These are phyloP conservation scores for Osmerus eperlanus DNA, from an alignment of 2,113 vertebrate genomes.

Conservation along the genomic window DNA sequence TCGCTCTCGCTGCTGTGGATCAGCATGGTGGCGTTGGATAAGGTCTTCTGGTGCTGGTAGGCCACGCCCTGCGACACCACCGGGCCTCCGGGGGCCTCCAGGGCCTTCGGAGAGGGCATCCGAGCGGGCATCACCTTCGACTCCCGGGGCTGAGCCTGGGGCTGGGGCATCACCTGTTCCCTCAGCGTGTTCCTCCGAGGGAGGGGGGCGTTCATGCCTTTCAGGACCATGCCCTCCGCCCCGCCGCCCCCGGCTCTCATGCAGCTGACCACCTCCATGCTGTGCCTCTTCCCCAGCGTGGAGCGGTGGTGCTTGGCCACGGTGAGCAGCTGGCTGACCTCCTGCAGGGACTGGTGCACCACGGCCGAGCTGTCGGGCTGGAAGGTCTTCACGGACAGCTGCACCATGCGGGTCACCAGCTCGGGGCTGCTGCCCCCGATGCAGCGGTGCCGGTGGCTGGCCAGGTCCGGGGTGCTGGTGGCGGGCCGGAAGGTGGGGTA, in stretches of 20 bases:
- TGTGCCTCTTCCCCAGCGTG: conserved; percentile 83
- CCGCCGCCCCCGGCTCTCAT: conserved; percentile 79
- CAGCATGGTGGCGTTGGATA: conserved; percentile 93
- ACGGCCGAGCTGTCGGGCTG: conserved; percentile 93
- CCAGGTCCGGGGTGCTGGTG: conserved; percentile 93
- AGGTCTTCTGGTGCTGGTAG: conserved; percentile 90
- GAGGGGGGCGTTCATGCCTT: conserved; percentile 79
- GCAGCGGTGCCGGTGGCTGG: conserved; percentile 87
- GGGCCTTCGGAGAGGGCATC: conserved; percentile 43
- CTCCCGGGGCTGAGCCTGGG: conserved; percentile 45
- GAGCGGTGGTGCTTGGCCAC: conserved; percentile 76
- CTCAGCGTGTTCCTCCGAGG: conserved; percentile 84
- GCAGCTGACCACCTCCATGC: conserved; percentile 89
- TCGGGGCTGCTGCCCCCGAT: conserved; percentile 92
- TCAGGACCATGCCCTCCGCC: conserved; percentile 83
- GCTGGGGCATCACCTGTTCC: conserved; percentile 76
- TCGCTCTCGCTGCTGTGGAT: conserved; percentile 96
- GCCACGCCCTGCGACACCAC: conserved; percentile 26
- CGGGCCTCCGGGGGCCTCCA: conserved; percentile 48
- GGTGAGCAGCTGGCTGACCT: conserved; percentile 87
- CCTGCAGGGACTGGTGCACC: conserved; percentile 89
- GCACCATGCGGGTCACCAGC: conserved; percentile 90
- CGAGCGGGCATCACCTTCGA: conserved; percentile 56
- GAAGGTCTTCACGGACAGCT: conserved; percentile 94
- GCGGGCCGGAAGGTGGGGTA: conserved; percentile 89